Evolutionary conservation across 1,140 invertebrate species (phyloP).

Genomic region (Neodiprion pinetum): DNA sequence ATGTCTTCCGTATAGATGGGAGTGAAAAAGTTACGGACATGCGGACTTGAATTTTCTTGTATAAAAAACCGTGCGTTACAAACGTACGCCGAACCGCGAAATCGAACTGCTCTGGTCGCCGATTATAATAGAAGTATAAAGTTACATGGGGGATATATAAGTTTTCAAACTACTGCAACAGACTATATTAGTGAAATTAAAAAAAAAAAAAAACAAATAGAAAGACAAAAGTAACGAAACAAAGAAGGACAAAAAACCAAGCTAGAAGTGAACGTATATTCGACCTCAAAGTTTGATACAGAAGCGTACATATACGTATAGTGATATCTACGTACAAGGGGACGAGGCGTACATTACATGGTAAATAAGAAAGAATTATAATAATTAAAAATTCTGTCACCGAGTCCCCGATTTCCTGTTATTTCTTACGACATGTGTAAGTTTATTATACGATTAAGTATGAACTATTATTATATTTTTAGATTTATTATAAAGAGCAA

Average conservation of each 20-base stretch:
- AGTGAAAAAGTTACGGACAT: too few species aligned
- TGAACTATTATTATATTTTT: constrained; percentile 44
- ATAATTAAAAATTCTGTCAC: constrained; percentile 26
- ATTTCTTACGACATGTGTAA: constrained; percentile 39
- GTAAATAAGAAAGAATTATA: neutral
- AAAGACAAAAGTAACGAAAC: neutral
- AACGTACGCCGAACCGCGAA: too few species aligned
- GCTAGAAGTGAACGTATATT: too few species aligned
- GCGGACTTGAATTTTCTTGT: too few species aligned
- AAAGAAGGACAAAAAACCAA: neutral
- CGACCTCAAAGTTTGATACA: neutral
- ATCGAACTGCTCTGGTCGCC: too few species aligned
- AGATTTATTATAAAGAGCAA: constrained; percentile 39
- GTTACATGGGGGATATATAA: neutral
- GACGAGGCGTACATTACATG: neutral
- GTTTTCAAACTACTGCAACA: neutral
- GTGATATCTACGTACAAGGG: constrained; percentile 7
- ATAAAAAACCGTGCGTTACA: too few species aligned
- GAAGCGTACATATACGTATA: neutral
- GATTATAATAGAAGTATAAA: neutral
- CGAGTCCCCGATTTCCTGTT: constrained; percentile 44
- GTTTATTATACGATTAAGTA: constrained; percentile 33
- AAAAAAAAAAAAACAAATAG: too few species aligned
- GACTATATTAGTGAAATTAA: neutral
- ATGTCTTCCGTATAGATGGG: too few species aligned